phyloP scores from a whole-genome alignment of 2,888 invertebrate genomes.

The Proisotoma minuta region DNA sequence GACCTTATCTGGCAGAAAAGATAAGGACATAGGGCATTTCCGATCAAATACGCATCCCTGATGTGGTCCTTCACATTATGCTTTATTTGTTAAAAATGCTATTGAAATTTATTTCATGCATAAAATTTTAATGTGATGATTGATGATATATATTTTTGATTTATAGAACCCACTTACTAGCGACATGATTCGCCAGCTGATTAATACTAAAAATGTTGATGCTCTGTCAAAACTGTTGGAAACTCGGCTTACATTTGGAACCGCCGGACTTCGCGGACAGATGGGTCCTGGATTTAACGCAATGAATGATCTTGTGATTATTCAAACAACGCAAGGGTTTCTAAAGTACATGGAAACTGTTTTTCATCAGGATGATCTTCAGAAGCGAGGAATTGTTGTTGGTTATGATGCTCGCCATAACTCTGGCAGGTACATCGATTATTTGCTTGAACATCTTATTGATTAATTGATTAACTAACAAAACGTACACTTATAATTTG shows the following conservation, averaged over 20 bases:
- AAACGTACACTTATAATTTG: neutral
- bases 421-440: constrained; percentile 73
- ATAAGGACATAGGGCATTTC: too few species aligned
- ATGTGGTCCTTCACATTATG: too few species aligned
- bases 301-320: constrained; percentile 90
- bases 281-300: constrained; percentile 91
- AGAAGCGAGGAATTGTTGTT: constrained; percentile 62
- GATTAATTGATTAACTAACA: neutral
- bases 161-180: neutral
- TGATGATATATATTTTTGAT: too few species aligned
- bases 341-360: constrained; percentile 66
- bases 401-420: constrained; percentile 92
- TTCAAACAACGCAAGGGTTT: constrained; percentile 91
- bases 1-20: too few species aligned
- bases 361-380: constrained; percentile 53
- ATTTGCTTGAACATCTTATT: too few species aligned
- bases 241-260: constrained; percentile 76
- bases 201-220: neutral
- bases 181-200: neutral
- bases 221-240: constrained; percentile 16
- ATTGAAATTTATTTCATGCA: too few species aligned
- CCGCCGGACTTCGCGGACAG: constrained; percentile 82
- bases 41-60: too few species aligned
- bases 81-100: too few species aligned
- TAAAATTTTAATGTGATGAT: too few species aligned